A percentile compares a stretch with the other conserved stretches of the same genome.
These are phyloP conservation scores for Pedicia rivosa DNA, from an alignment of 2,888 invertebrate species.

Conservation along the genomic window DNA sequence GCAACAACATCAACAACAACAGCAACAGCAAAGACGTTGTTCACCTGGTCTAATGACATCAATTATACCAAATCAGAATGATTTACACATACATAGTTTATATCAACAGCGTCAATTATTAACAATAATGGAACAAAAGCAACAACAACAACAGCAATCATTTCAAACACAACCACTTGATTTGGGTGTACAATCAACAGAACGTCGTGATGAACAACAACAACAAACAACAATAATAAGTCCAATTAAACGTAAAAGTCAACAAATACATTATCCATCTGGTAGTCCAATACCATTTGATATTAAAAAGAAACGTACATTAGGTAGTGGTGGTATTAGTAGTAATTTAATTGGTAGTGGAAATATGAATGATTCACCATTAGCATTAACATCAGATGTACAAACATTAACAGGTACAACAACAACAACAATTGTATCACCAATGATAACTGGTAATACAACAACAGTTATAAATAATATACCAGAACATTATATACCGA, in stretches of 20 bases:
- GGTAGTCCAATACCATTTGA: conserved; percentile 37
- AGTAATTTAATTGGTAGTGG: too few species aligned
- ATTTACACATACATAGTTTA: conserved; percentile 19
- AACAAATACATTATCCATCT: conserved; percentile 33
- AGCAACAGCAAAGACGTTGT: conserved; percentile 28
- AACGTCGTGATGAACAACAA: conserved; percentile 15
- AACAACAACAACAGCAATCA: conserved; percentile 14
- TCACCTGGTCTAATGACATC: conserved; percentile 24
- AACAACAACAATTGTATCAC: conserved; percentile 5
- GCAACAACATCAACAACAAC: conserved; percentile 34
- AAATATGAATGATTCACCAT: conserved; percentile 9
- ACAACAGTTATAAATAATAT: conserved; percentile 2
- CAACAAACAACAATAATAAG: conserved; percentile 21
- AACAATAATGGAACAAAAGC: conserved; percentile 17
- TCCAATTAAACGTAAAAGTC: conserved; percentile 43
- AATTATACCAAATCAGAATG: conserved; percentile 30
- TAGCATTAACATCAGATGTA: conserved; percentile 8
- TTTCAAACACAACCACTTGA: conserved; percentile 68
- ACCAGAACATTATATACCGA: too few species aligned
- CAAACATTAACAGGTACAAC: background rate
- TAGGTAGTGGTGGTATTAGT: too few species aligned
- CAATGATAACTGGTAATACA: conserved; percentile 2
- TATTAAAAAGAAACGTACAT: conserved; percentile 49
- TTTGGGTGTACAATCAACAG: conserved; percentile 39
- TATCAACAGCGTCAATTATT: conserved; percentile 17